These are phyloP conservation scores for Pheosia gnoma DNA, from an alignment of 2,888 invertebrate species.

Conservation along the genomic window DNA sequence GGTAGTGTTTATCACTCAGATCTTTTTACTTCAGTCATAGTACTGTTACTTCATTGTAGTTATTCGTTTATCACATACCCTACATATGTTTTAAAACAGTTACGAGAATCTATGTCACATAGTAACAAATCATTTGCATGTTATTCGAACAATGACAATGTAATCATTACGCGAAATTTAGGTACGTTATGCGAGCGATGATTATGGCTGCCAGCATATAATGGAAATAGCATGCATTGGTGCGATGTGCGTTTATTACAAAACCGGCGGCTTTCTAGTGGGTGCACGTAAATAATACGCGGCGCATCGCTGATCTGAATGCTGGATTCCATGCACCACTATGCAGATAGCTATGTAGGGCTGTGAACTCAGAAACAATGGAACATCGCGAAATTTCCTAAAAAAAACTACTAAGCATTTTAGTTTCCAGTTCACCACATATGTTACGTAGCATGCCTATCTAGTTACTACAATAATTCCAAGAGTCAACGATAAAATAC, in stretches of 20 bases:
- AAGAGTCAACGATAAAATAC: too few relatives aligned
- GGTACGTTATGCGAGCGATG: slow-evolving; percentile 2
- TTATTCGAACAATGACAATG: neutral
- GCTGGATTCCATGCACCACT: slow-evolving; percentile 31
- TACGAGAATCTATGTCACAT: neutral
- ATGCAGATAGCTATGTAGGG: slow-evolving; percentile 12
- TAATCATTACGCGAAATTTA: slow-evolving; percentile 2
- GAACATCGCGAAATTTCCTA: neutral
- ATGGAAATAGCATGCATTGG: slow-evolving; percentile 45
- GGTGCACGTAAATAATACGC: slow-evolving; percentile 53
- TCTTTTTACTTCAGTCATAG: too few relatives aligned
- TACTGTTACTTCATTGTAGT: too few relatives aligned
- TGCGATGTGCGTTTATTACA: slow-evolving; percentile 51
- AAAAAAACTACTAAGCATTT: neutral
- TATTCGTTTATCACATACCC: too few relatives aligned
- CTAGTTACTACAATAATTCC: too few relatives aligned
- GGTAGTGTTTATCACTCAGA: too few relatives aligned
- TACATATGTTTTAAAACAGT: neutral
- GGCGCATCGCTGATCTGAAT: slow-evolving; percentile 35
- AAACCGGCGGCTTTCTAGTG: slow-evolving; percentile 62
- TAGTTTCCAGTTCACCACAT: too few relatives aligned
- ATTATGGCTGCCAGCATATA: slow-evolving; percentile 30
- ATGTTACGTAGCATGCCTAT: too few relatives aligned
- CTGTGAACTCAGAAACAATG: slow-evolving; percentile 17
- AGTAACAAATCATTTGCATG: neutral